Evolutionary conservation across 1,140 invertebrate species (phyloP).

Genomic region (Calliopsis andreniformis): DNA sequence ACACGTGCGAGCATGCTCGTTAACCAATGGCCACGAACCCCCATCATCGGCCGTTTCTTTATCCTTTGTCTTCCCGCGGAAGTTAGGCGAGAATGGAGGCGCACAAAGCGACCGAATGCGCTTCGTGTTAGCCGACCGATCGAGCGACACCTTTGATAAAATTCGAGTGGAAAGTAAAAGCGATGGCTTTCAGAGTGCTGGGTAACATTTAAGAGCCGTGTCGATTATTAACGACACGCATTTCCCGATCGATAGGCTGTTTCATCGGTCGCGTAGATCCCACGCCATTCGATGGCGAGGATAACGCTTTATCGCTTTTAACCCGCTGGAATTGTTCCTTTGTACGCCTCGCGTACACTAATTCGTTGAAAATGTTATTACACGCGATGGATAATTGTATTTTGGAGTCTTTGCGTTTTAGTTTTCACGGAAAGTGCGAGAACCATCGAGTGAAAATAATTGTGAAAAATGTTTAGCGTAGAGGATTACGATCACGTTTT

Average conservation of each 20-base stretch:
- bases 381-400: conserved; percentile 1
- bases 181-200: neutral
- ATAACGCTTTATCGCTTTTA: conserved; percentile 22
- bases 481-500: too few species aligned
- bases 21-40: conserved; percentile 7
- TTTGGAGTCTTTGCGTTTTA: neutral
- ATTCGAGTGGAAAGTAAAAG: neutral
- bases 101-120: neutral
- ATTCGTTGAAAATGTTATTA: conserved; percentile 21
- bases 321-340: conserved; percentile 24
- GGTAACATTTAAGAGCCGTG: neutral
- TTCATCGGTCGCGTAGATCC: neutral
- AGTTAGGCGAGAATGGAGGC: neutral
- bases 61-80: neutral
- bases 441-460: neutral
- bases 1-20: conserved; percentile 41
- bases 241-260: neutral
- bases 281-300: neutral
- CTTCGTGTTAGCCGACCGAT: neutral
- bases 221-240: conserved; percentile 14
- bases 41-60: neutral
- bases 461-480: neutral
- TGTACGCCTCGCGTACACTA: neutral
- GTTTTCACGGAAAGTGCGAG: neutral
- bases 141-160: conserved; percentile 4